Evolutionary conservation across 2,113 vertebrate genomes (phyloP).

Genomic region (Tupaia tana): DNA sequence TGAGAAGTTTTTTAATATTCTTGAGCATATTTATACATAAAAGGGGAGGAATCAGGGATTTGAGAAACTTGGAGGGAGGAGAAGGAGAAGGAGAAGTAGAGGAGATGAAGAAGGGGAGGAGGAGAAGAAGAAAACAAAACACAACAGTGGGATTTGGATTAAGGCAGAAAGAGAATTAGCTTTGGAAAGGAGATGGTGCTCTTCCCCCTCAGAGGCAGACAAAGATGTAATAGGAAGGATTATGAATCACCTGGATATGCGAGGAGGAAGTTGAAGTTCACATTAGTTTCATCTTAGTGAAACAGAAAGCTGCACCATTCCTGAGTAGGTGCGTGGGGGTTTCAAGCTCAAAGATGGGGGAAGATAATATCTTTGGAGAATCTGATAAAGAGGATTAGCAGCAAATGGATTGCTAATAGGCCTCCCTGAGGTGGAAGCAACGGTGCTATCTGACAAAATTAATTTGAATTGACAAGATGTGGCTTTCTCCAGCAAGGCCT

Average conservation of each 20-base stretch:
- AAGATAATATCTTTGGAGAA: constrained; percentile 17
- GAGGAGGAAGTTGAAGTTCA: constrained; percentile 5
- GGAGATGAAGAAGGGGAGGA: too few relatives aligned
- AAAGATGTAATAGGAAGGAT: neutral
- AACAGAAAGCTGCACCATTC: constrained; percentile 24
- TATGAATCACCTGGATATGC: neutral
- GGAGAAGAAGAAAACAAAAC: too few relatives aligned
- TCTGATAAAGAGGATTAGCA: neutral
- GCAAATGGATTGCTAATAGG: neutral
- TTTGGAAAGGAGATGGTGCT: constrained; percentile 1
- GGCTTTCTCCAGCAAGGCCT: constrained; percentile 10
- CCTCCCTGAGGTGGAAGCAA: neutral
- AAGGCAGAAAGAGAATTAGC: neutral
- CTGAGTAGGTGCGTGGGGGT: neutral
- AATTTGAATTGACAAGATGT: constrained; percentile 21
- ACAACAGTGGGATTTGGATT: neutral
- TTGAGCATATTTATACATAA: neutral
- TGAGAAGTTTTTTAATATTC: neutral
- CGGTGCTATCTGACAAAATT: neutral
- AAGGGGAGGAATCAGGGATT: neutral
- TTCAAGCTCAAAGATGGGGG: neutral
- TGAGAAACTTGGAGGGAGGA: neutral
- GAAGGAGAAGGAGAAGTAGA: too few relatives aligned
- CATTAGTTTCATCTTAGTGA: neutral
- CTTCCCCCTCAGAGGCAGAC: neutral